Evolutionary conservation across 2,113 vertebrate genomes (phyloP), one percentile per base, ranked within the genome.

Genomic region (Scartelaos histophorus): DNA sequence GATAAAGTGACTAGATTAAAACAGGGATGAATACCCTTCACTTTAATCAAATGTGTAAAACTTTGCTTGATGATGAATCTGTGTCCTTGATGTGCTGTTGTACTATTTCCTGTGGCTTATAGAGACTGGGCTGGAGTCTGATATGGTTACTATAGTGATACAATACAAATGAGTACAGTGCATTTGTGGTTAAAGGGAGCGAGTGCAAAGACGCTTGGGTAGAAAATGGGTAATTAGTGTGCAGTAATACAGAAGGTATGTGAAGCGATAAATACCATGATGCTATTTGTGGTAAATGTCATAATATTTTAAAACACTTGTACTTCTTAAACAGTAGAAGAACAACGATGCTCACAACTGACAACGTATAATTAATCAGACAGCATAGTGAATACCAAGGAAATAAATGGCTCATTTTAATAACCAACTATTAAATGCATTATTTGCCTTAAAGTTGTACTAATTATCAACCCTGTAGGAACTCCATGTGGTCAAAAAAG

Each of bases 31-130:
- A 15, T 12, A 22, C 43, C 7, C 61, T 43, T 57, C 67, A 53
- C 35, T 71, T 21, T 71, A 76, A 80, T 54, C 47, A 73, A 67
- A 82, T 78, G 29, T 73, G 49, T 71, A 77, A 80, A 79, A 66
- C 64, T 81, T 67, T 61, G 47, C 12, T 78, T 70, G 60, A 61
- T 75, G 10, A 10, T 10, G 10, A 10, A 10, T 43, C 38, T 43
- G 38, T 9, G 38, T 71, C n/a, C 24, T 11, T 73, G 47, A 74
- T 80, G 73, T 67, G 54, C 56, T 71, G 16, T 70, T 65, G 70
- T 38, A 38, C 62, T 66, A 22, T 69, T 72, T 72, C n/a, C 10
- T 68, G 38, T n/a, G 38, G 22, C 68, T 81, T 79, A 84, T 77
- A 71, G 43, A 62, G 38, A 74, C 66, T 21, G 3, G 47, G 76